Base-by-base conservation (phyloP, 2,797 vertebrate species). In the Cryptoprocta ferox region DNA sequence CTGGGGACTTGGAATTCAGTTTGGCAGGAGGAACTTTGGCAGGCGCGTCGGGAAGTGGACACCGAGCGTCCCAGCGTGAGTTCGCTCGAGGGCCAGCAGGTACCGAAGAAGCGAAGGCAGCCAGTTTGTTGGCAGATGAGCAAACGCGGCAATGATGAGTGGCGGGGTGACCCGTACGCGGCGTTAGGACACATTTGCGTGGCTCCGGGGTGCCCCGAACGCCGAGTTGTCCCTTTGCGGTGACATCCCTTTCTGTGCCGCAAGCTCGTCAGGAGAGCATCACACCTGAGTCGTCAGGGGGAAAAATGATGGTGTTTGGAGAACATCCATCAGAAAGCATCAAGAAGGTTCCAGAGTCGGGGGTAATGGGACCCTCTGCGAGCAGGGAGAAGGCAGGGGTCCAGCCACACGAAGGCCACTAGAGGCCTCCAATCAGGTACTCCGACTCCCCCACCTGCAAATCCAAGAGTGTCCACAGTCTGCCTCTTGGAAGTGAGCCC, bases 221-320 rank as follows among this genome's bases (percentile, higher is more conserved):
- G 0, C 28, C 0, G 5, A 18, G 76, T 12, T 35, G 73, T 14
- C 12, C 66, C 19, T 14, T 37, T 2, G 70, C 0, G 1, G 32
- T 0, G 11, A 19, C 0, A 1, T 3, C 15, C 39, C 32, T 48
- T 14, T 53, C 48, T 18, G 6, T n/a, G 10, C 19, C 0, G 0
- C n/a, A 11, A 63, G 61, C 6, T 19, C 26, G 1, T 28, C 1
- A 0, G 1, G n/a, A 73, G 37, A 70, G 14, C 10, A 3, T 53
- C 75, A 24, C 0, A 0, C 35, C 89, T 42, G 39, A 3, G 8
- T 19, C 8, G 10, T 79, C 78, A 70, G 1, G n/a, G 85, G 26
- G 4, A 30, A 42, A 37, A n/a, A 45, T 37, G 11, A 28, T 11
- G 8, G 18, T 45, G 28, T 15, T 16, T 37, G 28, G 45, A 82